Base-by-base conservation (phyloP, 2,797 vertebrate species). In the Numenius phaeopus region DNA sequence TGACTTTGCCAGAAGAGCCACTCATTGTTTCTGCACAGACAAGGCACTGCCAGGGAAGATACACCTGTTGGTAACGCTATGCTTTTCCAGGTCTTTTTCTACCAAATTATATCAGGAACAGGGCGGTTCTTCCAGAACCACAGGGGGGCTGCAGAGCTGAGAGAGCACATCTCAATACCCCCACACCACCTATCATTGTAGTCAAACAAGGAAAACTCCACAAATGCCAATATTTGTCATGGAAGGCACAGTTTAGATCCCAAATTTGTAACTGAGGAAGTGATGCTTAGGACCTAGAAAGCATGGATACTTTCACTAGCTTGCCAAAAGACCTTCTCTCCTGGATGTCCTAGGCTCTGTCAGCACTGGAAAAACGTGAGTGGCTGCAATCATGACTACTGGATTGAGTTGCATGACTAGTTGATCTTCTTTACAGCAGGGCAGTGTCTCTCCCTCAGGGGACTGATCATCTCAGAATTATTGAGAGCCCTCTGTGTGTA, bases 171-270 rank as follows among this genome's bases (percentile, higher is more conserved):
- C 46, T 89, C 26, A n/a, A 24, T 24, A 71, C 0, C 30, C 37
- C 14, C 57, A 18, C 2, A 3, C 1, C 50, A 44, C 24, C 4
- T 1, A 54, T 12, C 20, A 20, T 19, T 69, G 37, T 17, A 34
- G 37, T 32, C 32, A 13, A 23, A 11, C 26, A 46, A 78, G 34
- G 19, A 76, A 80, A 86, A 20, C 5, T 18, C 37, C 65, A 49
- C 8, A 61, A 78, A 75, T 14, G 18, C 3, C 64, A 64, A 39
- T 52, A 83, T 78, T 81, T 93, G 29, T 23, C 49, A 69, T 27
- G 32, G 20, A 80, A 70, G 10, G 42, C 7, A 61, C 5, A 32
- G 21, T 55, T 86, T 77, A 5, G 0, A 30, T 78, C 5, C 11
- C 22, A 61, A 14, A 83, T 34, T 64, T 26, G 32, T 32, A 65